phyloP scores from a whole-genome alignment of 2,797 vertebrate species.

The Ctenopoma multispine region DNA sequence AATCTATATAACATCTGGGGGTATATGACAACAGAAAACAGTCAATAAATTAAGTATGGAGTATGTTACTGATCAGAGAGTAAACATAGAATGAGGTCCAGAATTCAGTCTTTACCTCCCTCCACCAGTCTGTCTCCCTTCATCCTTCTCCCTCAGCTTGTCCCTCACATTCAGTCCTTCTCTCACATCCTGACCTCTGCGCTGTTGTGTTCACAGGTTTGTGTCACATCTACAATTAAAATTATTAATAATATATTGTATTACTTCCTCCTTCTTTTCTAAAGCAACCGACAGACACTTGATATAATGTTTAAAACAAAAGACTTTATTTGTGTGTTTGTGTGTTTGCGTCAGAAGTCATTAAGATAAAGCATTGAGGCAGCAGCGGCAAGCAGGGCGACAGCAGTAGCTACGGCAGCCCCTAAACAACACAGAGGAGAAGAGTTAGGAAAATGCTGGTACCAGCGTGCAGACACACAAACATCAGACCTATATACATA shows the following conservation, averaged over 20 bases:
- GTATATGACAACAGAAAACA: no score
- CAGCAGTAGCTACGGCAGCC: slow-evolving; percentile 73
- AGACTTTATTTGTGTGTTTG: slow-evolving; percentile 47
- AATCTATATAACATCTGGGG: no score
- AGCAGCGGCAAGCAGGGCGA: slow-evolving; percentile 77
- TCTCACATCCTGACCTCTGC: no score
- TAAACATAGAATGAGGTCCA: no score
- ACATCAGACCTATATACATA: neutral
- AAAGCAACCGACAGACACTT: slow-evolving; percentile 14
- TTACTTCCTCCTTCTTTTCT: neutral
- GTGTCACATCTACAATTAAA: neutral
- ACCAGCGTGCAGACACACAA: slow-evolving; percentile 4
- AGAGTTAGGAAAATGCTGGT: neutral
- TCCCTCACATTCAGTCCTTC: no score
- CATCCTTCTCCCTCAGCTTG: no score
- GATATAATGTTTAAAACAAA: slow-evolving; percentile 11
- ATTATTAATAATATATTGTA: rapidly evolving
- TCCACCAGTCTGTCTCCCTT: no score
- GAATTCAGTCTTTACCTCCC: no score
- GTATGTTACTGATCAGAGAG: no score
- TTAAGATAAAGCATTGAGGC: slow-evolving; percentile 80
- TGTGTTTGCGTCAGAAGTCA: slow-evolving; percentile 54
- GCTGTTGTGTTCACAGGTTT: no score
- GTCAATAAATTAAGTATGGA: no score
- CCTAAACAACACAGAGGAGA: slow-evolving; percentile 51